Evolutionary conservation across 2,797 vertebrate species (phyloP).

Genomic region (Pyrocephalus nanus): DNA sequence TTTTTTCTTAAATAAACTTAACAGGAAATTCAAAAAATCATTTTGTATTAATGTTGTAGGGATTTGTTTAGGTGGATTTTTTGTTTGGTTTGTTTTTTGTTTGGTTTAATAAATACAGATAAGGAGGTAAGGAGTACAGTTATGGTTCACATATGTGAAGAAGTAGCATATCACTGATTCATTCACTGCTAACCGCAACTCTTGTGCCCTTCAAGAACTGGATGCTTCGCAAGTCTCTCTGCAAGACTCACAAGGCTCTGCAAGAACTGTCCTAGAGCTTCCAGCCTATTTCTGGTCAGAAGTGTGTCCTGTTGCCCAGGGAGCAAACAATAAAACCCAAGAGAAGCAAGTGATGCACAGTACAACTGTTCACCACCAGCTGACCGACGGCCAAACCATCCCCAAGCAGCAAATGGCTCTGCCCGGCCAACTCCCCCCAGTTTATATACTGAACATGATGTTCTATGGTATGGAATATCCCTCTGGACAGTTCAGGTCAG

Average conservation of each 20-base stretch:
- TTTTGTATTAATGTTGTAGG: neutral
- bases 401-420: neutral
- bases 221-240: neutral
- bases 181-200: rapidly evolving
- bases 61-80: neutral
- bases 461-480: neutral
- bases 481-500: neutral
- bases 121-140: neutral
- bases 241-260: neutral
- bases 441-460: neutral
- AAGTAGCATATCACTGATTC: neutral
- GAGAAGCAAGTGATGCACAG: neutral
- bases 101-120: neutral
- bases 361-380: neutral
- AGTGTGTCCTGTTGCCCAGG: neutral
- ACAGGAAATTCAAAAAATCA: neutral
- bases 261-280: neutral
- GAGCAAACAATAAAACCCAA: neutral
- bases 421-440: neutral
- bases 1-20: neutral
- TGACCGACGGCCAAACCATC: rapidly evolving
- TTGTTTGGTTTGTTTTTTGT: neutral
- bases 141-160: rapidly evolving
- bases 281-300: neutral
- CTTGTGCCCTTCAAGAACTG: rapidly evolving